Conservation (phyloP, 2,888 invertebrate genomes). For the Reticulitermes lucifugus region DNA sequence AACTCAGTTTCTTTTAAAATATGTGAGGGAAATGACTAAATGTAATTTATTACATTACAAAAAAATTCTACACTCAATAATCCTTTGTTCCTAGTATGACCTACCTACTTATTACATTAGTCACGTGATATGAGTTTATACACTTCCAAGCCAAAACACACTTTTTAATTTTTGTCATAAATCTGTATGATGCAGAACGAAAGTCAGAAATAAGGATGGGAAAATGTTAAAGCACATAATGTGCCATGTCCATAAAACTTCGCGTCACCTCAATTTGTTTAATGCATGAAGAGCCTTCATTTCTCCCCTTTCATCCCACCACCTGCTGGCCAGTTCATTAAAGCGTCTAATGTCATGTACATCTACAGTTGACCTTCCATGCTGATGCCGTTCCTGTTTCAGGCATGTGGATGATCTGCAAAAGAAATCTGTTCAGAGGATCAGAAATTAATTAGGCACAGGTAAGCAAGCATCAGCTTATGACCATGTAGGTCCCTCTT, state of each 20-base stretch:
- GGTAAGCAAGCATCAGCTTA: too few relatives aligned
- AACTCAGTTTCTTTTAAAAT: too few relatives aligned
- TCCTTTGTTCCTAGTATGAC: too few relatives aligned
- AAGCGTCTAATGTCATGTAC: background rate
- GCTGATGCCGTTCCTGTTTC: background rate
- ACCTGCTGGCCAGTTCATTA: background rate
- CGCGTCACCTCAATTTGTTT: background rate
- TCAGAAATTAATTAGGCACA: too few relatives aligned
- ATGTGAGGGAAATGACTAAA: too few relatives aligned
- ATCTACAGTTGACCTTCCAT: background rate
- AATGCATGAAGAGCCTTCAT: background rate
- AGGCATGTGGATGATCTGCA: background rate
- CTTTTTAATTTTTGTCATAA: background rate
- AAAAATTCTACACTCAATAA: too few relatives aligned
- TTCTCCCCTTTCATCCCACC: background rate
- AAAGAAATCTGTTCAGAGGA: too few relatives aligned
- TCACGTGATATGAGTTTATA: too few relatives aligned
- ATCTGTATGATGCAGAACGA: background rate
- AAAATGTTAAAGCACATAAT: background rate
- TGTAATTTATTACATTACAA: too few relatives aligned
- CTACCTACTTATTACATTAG: too few relatives aligned
- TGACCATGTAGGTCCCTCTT: too few relatives aligned
- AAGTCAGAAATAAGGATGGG: background rate
- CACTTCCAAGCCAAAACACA: background rate
- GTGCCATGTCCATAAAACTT: background rate